These are phyloP conservation scores for Emydura subglobosa DNA, from an alignment of 2,113 vertebrate species.

Conservation along the genomic window DNA sequence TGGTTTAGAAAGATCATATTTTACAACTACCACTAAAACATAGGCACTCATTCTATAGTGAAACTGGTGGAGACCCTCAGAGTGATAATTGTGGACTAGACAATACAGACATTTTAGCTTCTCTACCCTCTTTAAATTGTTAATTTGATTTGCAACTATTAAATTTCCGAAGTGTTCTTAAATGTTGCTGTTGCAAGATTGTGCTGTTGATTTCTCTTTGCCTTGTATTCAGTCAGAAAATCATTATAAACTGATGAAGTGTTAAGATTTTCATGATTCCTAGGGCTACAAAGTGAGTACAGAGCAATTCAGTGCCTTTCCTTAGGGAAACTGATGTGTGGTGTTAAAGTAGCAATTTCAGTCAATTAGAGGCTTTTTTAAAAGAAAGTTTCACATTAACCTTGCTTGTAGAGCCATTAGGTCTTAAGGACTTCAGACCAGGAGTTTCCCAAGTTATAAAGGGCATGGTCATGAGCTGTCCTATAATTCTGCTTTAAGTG, in stretches of 20 bases:
- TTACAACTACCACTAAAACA: neutral
- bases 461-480: neutral
- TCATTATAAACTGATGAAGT: conserved; percentile 15
- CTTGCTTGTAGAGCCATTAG: neutral
- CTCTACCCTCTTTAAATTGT: conserved; percentile 22
- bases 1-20: neutral
- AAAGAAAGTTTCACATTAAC: neutral
- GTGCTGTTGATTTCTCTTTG: neutral
- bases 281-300: neutral
- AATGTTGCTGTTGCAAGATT: neutral
- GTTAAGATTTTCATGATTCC: neutral
- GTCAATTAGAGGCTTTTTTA: neutral
- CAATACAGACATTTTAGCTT: neutral
- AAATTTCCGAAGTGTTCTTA: neutral
- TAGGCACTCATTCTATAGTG: neutral
- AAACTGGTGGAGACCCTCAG: neutral
- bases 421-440: neutral
- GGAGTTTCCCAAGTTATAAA: neutral
- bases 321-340: neutral
- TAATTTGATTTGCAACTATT: conserved; percentile 36
- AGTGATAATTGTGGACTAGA: neutral
- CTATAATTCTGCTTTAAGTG: neutral
- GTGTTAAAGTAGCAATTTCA: neutral
- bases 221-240: conserved; percentile 11
- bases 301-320: neutral